Base-by-base conservation (phyloP, 2,113 vertebrate genomes). In the Dendrocopos noguchii region DNA sequence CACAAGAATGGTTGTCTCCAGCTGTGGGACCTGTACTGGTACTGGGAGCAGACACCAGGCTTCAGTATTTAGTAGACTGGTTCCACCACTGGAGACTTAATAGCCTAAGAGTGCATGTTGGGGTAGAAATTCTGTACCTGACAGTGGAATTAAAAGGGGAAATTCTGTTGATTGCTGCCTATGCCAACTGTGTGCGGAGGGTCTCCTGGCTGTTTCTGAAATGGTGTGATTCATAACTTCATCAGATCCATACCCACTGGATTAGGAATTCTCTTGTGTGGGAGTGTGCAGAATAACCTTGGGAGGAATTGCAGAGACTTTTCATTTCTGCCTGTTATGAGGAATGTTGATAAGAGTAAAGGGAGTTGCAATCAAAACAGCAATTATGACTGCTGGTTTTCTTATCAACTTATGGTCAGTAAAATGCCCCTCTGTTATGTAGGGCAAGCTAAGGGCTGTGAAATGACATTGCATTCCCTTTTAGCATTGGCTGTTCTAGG, bases 401-500 rank as follows among this genome's bases (percentile, higher is more conserved):
- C 36, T 65, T 75, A 19, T n/a, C 55, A 76, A 55, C 34, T 47
- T 59, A 19, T 6, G 50, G 13, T 24, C 55, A 65, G 36, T 17
- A 13, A 74, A 59, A 20, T 34, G 16, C 36, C 27, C 10, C 8
- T 42, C 17, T 60, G 14, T 61, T 55, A 68, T 7, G 16, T 1
- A 57, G 50, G 46, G 24, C 83, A 75, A 44, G 13, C 18, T 33
- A 9, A 28, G 76, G 33, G 22, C 27, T 81, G 29, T 84, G 77
- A 84, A 71, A 73, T 75, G 66, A 64, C 76, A 57, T 2, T 13
- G 10, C 0, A 3, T 9, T 68, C 56, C 24, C 57, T 73, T n/a
- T 33, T 76, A 78, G 36, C 83, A 42, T 86, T 33, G 39, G 55
- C 76, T 86, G 50, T 84, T 95, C 68, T 78, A 84, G 86, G 92